These are phyloP conservation scores for Sinhomidia bicolor DNA, from an alignment of 2,888 invertebrate genomes.

Conservation along the genomic window DNA sequence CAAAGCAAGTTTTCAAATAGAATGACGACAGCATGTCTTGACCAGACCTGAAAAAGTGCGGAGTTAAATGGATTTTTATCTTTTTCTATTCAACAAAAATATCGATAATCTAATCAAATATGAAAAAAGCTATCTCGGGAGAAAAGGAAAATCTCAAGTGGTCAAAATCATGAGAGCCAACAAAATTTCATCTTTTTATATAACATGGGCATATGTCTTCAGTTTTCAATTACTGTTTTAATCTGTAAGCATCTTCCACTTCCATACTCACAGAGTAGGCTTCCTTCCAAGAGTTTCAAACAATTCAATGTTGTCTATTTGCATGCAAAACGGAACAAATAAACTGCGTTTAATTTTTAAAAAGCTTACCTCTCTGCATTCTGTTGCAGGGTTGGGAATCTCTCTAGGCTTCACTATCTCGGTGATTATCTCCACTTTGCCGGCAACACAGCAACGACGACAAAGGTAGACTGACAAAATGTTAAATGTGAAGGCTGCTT, in stretches of 20 bases:
- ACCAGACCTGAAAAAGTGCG: background rate
- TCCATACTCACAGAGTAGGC: too few relatives aligned
- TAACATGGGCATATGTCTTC: background rate
- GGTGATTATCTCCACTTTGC: too few relatives aligned
- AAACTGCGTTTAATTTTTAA: too few relatives aligned
- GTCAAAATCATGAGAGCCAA: background rate
- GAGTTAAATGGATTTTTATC: constrained; percentile 21
- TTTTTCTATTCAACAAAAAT: constrained; percentile 11
- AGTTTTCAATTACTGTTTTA: too few relatives aligned
- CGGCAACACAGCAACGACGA: too few relatives aligned
- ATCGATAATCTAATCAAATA: constrained; percentile 27
- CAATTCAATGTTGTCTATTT: too few relatives aligned
- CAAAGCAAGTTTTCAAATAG: background rate
- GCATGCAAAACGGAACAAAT: background rate
- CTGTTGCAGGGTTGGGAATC: too few relatives aligned
- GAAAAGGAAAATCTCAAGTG: background rate
- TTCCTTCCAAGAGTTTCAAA: too few relatives aligned
- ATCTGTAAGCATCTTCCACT: too few relatives aligned
- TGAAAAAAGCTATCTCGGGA: background rate
- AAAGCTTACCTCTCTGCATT: too few relatives aligned
- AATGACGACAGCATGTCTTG: background rate
- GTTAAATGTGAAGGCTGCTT: background rate
- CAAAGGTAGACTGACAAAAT: too few relatives aligned
- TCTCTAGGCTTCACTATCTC: too few relatives aligned
- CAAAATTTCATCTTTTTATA: background rate